Evolutionary conservation across 2,888 invertebrate genomes (phyloP).

Genomic region (Dorcus parallelipipedus): DNA sequence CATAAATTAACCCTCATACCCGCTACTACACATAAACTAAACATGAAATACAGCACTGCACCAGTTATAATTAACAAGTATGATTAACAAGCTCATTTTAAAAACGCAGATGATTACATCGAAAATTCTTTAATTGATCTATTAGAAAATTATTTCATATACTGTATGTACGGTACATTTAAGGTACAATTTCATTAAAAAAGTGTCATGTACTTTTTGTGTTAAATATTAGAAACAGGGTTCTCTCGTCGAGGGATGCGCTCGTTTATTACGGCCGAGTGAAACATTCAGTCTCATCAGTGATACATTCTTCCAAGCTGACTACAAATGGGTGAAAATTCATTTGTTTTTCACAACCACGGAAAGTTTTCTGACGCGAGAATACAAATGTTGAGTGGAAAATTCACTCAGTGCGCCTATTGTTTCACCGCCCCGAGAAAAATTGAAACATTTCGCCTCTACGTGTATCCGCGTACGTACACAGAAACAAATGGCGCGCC

Average conservation of each 20-base stretch:
- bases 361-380: constrained; percentile 36
- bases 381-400: constrained; percentile 39
- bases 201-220: background rate
- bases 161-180: background rate
- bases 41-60: too few relatives aligned
- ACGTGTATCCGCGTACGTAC: background rate
- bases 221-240: background rate
- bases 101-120: too few relatives aligned
- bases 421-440: background rate
- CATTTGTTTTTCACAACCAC: constrained; percentile 40
- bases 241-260: background rate
- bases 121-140: too few relatives aligned
- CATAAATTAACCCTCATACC: too few relatives aligned
- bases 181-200: background rate
- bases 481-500: background rate
- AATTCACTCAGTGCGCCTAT: constrained; percentile 20
- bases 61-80: too few relatives aligned
- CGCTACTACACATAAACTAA: too few relatives aligned
- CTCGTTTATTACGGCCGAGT: constrained; percentile 5
- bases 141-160: background rate
- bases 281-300: constrained; percentile 6
- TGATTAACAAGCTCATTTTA: too few relatives aligned
- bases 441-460: background rate
- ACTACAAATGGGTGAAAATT: constrained; percentile 37
- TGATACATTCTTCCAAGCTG: constrained; percentile 31